These are phyloP conservation scores for Rhea americana DNA, from an alignment of 2,113 vertebrate species.

Conservation along the genomic window DNA sequence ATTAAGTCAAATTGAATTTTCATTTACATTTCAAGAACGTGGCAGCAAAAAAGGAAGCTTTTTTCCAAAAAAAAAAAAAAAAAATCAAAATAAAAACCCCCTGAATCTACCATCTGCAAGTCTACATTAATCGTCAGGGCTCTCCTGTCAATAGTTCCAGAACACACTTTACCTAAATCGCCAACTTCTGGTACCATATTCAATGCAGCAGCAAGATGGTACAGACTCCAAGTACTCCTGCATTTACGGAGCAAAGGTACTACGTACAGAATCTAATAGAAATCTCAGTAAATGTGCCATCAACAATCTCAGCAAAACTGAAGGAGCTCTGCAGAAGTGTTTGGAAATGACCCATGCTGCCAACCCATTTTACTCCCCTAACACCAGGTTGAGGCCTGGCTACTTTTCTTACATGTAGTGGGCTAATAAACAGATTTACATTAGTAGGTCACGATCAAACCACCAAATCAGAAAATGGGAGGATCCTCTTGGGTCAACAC, in stretches of 20 bases:
- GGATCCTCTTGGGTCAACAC: conserved; percentile 78
- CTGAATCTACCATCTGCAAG: conserved; percentile 81
- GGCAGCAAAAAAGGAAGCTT: conserved; percentile 88
- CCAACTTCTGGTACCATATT: conserved; percentile 20
- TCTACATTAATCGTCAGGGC: conserved; percentile 81
- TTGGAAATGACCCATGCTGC: conserved; percentile 24
- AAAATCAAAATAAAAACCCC: neutral
- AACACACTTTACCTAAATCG: conserved; percentile 68
- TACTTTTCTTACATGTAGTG: conserved; percentile 53
- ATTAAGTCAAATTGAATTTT: conserved; percentile 91
- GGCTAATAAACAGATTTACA: conserved; percentile 68
- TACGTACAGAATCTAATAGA: conserved; percentile 53
- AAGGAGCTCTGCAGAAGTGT: conserved; percentile 62
- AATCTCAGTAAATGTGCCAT: conserved; percentile 67
- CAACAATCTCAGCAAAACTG: conserved; percentile 62
- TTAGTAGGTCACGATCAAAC: conserved; percentile 66
- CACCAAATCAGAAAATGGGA: conserved; percentile 47
- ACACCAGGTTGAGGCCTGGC: conserved; percentile 12
- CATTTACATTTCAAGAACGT: conserved; percentile 91
- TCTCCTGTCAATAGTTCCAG: conserved; percentile 79
- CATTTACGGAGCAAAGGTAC: conserved; percentile 46
- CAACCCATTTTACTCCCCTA: neutral
- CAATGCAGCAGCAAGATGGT: conserved; percentile 34
- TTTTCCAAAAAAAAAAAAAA: conserved; percentile 55
- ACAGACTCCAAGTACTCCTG: conserved; percentile 40